phyloP scores from a whole-genome alignment of 2,797 vertebrate genomes.

The Manis pentadactyla region DNA sequence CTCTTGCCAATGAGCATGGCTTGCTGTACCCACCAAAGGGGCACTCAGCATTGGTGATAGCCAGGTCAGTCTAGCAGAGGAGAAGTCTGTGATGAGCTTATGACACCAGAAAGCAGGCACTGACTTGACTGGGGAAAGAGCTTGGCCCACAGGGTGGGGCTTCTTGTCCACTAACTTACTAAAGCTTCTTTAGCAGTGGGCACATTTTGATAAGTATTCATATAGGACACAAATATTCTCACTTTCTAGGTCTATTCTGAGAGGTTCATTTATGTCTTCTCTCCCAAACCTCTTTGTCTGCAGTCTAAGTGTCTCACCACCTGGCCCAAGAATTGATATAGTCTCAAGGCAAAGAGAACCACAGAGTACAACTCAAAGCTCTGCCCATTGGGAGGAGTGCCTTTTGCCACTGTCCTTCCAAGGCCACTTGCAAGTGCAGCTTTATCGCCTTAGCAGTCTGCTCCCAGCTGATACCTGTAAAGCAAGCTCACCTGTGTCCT shows the following conservation, averaged over 20 bases:
- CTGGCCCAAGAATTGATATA: not conserved
- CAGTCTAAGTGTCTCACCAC: not conserved
- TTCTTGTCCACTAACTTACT: not conserved
- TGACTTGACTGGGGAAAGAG: not conserved
- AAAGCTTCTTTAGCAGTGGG: not conserved
- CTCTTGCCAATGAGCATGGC: not conserved
- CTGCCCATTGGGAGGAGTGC: not conserved
- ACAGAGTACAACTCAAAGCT: not conserved
- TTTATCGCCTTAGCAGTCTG: not conserved
- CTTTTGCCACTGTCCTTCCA: not conserved
- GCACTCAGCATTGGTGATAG: not conserved
- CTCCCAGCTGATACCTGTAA: not conserved
- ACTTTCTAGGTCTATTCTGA: not conserved
- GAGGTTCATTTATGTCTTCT: not conserved
- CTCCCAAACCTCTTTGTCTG: not conserved
- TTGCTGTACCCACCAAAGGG: not conserved
- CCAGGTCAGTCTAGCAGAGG: not conserved
- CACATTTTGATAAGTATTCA: not conserved
- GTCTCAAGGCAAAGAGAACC: not conserved
- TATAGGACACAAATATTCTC: not conserved
- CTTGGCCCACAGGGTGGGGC: not conserved
- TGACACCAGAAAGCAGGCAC: not conserved
- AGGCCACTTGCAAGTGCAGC: not conserved
- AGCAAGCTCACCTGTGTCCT: not conserved
- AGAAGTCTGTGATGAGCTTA: not conserved